Conservation (phyloP, 2,888 invertebrate species). For the Lamellibrachia satsuma region DNA sequence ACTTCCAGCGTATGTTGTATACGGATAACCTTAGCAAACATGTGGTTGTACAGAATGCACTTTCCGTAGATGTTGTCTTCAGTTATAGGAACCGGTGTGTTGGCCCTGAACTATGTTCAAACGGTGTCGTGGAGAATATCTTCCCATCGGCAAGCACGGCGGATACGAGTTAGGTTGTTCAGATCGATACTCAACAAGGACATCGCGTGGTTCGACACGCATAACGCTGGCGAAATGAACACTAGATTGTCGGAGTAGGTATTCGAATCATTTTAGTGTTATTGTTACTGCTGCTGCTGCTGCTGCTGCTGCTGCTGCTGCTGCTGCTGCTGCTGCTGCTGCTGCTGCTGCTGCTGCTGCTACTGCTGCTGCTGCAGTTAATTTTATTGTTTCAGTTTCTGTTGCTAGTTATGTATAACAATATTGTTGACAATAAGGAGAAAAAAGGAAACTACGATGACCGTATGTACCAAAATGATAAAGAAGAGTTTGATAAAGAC, state of each 20-base stretch:
- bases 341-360: no score
- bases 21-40: neutral
- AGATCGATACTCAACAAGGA: constrained; percentile 59
- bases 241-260: constrained; percentile 60
- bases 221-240: constrained; percentile 60
- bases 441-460: no score
- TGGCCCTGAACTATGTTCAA: constrained; percentile 59
- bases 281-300: neutral
- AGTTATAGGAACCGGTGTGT: constrained; percentile 53
- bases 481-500: no score
- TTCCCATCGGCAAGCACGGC: constrained; percentile 67
- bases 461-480: no score
- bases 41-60: neutral
- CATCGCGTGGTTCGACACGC: constrained; percentile 63
- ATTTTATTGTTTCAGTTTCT: no score
- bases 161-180: constrained; percentile 67
- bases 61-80: neutral
- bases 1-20: neutral
- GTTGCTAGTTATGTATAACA: no score
- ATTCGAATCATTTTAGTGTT: neutral
- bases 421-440: no score
- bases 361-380: no score
- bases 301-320: no score
- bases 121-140: constrained; percentile 64
- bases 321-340: no score